These are phyloP conservation scores for Lasioglossum zephyrum DNA, from an alignment of 2,888 invertebrate genomes.

Conservation along the genomic window DNA sequence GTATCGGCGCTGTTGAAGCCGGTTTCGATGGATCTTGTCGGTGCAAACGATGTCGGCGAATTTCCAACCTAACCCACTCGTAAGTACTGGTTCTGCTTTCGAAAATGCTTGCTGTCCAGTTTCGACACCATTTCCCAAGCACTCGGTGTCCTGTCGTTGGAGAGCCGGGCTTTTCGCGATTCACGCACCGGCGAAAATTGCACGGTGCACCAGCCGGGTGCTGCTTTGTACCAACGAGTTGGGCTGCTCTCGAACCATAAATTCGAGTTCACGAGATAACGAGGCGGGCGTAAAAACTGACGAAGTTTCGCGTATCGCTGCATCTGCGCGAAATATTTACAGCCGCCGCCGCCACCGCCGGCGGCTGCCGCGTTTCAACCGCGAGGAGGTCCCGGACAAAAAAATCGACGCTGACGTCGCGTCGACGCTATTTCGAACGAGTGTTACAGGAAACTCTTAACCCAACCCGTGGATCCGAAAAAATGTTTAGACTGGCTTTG, in stretches of 20 bases:
- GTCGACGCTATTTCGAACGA: not conserved
- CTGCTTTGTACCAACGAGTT: not conserved
- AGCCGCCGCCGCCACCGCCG: not conserved
- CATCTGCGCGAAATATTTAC: slow-evolving; percentile 28
- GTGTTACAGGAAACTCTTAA: not conserved
- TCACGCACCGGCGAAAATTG: slow-evolving; percentile 2
- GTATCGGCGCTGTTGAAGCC: not conserved
- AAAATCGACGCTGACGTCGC: not conserved
- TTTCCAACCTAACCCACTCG: not conserved
- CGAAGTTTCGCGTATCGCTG: slow-evolving; percentile 1
- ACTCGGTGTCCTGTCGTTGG: not conserved
- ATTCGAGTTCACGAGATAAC: slow-evolving; percentile 28
- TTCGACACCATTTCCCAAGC: not conserved
- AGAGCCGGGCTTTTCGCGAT: not conserved
- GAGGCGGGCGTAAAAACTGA: not conserved
- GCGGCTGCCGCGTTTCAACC: slow-evolving; percentile 4
- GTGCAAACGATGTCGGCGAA: not conserved
- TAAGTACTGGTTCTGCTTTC: not conserved
- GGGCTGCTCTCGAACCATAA: slow-evolving; percentile 2
- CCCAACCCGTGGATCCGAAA: not conserved
- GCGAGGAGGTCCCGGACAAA: not conserved
- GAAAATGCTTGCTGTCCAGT: not conserved
- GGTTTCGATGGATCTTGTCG: not conserved
- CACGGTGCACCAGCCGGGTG: not conserved
- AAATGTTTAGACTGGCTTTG: not conserved